A percentile compares a stretch with the other conserved stretches of the same genome.
These are phyloP conservation scores for Muscicapa striata DNA, from an alignment of 2,797 vertebrate genomes.

Conservation along the genomic window DNA sequence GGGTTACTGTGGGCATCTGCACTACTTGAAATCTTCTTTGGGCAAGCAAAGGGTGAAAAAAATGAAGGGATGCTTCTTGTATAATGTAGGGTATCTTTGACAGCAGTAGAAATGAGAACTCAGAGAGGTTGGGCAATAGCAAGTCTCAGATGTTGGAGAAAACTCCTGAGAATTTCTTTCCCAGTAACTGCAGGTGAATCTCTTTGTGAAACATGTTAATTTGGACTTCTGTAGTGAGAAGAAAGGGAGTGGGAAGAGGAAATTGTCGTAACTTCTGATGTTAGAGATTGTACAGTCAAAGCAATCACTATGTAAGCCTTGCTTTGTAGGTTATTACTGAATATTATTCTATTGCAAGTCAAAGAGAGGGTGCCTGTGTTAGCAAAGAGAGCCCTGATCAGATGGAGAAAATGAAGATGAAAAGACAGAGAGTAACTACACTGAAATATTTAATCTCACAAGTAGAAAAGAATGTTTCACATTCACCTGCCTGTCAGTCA, in stretches of 20 bases:
- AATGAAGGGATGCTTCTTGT: background rate
- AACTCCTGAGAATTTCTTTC: background rate
- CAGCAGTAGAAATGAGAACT: background rate
- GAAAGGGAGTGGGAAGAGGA: background rate
- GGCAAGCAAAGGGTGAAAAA: background rate
- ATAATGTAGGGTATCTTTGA: accelerated
- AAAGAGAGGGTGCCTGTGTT: background rate
- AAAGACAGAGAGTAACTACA: background rate
- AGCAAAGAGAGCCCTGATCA: background rate
- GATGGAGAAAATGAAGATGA: background rate
- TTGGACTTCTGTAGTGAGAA: background rate
- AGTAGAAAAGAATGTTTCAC: background rate
- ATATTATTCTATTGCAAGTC: background rate
- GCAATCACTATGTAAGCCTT: accelerated
- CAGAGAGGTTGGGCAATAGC: background rate
- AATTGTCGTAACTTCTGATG: background rate
- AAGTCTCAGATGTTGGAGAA: background rate
- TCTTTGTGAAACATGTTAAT: background rate
- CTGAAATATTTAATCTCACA: background rate
- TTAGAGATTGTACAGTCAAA: background rate
- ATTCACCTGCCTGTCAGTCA: background rate
- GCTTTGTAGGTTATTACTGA: background rate
- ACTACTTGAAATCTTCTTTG: background rate
- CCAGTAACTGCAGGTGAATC: background rate
- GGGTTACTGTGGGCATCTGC: background rate